Evolutionary conservation across 2,888 invertebrate species (phyloP), one percentile per base, ranked within the genome.

Genomic region (Drosophila subquinaria): DNA sequence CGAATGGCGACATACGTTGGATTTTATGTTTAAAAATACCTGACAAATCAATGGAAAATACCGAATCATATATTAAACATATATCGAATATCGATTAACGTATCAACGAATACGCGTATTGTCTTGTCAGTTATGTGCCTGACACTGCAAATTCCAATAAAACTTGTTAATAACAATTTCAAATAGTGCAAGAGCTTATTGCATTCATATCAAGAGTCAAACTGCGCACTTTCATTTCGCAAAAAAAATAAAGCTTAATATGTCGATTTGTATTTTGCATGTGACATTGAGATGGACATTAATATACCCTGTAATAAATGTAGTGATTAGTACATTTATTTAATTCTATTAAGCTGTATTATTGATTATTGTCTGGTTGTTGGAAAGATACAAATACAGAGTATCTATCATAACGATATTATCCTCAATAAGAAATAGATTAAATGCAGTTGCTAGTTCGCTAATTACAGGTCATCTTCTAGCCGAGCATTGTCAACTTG

Each of bases 121-220:
- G 17, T 48, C 75, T 59, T 68, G 55, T 65, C 61, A 65, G 56
- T 53, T 61, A 56, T 57, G 45, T 8, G 11, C 8, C 56, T 57
- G 56, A 52, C 57, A 61, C 35, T 57, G 13, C 23, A 27, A 62
- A 43, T 57, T 55, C 53, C 69, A 76, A 75, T 79, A 59, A 75
- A 76, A 69, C 47, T 79, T 50, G 48, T 75, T 59, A 69, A 59
- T 69, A 75, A 62, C 35, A 60, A 35, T 57, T 67, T 61, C 27
- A 42, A 47, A 36, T 17, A 36, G 36, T 23, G 17, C n/a, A 47
- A 69, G 53, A 55, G 70, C 64, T 65, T 66, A 56, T 62, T 69
- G 76, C 43, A 59, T 55, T 69, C 56, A 61, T 47, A 35, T 36
- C 30, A 30, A 50, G 10, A 15, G 33, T 11, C 6, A 23, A 45